A percentile compares a stretch with the other conserved stretches of the same genome.
These are phyloP conservation scores for Ptilorrhoa leucosticta DNA, from an alignment of 2,113 vertebrate genomes.

Conservation along the genomic window DNA sequence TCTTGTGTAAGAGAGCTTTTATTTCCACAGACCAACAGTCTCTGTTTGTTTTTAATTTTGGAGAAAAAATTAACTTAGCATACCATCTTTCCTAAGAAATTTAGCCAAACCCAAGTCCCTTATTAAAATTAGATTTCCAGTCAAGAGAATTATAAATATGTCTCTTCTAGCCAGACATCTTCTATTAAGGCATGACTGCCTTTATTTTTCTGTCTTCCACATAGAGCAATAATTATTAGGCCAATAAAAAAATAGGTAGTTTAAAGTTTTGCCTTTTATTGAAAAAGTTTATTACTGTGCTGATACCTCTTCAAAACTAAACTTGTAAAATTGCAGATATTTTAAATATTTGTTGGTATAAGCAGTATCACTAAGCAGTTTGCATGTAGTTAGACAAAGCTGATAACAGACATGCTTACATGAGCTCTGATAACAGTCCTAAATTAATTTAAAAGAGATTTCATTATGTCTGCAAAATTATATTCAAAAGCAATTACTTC, in stretches of 20 bases:
- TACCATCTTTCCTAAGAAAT: slow-evolving; percentile 29
- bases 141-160: slow-evolving; percentile 35
- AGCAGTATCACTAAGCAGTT: not conserved
- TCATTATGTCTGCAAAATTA: not conserved
- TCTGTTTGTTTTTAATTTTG: not conserved
- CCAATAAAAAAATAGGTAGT: not conserved
- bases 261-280: not conserved
- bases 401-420: not conserved
- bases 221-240: not conserved
- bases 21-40: not conserved
- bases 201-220: slow-evolving; percentile 25
- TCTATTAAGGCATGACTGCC: slow-evolving; percentile 5
- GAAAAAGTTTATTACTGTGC: not conserved
- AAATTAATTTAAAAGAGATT: slow-evolving; percentile 30
- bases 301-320: not conserved
- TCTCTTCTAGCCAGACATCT: slow-evolving; percentile 41
- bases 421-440: slow-evolving; percentile 14
- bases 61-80: slow-evolving; percentile 13
- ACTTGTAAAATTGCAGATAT: not conserved
- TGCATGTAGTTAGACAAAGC: not conserved
- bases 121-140: slow-evolving; percentile 44
- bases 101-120: slow-evolving; percentile 26
- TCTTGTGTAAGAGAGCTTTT: not conserved
- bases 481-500: not conserved
- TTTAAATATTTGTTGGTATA: not conserved